These are phyloP conservation scores for Carettochelys insculpta DNA, from an alignment of 2,113 vertebrate genomes.

Conservation along the genomic window DNA sequence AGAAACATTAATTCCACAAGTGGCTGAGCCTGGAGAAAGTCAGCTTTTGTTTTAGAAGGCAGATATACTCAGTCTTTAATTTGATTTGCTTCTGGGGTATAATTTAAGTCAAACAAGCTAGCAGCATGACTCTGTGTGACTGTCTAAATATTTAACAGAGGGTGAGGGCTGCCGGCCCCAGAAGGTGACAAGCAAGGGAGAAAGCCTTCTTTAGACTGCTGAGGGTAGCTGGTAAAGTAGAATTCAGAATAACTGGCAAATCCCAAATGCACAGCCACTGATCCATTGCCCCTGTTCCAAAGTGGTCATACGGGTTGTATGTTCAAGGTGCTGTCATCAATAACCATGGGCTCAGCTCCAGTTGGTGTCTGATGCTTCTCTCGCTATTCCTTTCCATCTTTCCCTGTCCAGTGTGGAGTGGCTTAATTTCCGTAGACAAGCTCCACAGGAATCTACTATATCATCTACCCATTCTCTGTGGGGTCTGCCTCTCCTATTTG, in stretches of 20 bases:
- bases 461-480: too few relatives aligned
- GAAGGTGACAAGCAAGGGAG: constrained; percentile 15
- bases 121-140: constrained; percentile 42
- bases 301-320: neutral
- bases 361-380: too few relatives aligned
- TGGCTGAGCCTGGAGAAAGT: constrained; percentile 52
- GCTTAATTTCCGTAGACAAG: too few relatives aligned
- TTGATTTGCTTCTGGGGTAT: constrained; percentile 62
- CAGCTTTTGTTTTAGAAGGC: constrained; percentile 68
- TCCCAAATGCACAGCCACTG: neutral
- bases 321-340: neutral
- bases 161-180: constrained; percentile 1
- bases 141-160: constrained; percentile 67
- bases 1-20: constrained; percentile 71
- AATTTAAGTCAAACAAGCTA: constrained; percentile 71
- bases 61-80: constrained; percentile 65
- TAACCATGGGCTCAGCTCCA: too few relatives aligned
- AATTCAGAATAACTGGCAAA: neutral
- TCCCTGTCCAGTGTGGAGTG: too few relatives aligned
- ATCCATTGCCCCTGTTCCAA: neutral
- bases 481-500: too few relatives aligned
- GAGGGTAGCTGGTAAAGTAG: constrained; percentile 21
- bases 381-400: too few relatives aligned
- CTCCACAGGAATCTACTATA: too few relatives aligned
- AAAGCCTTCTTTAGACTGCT: neutral